Evolutionary conservation across 1,140 invertebrate species (phyloP), one percentile per base, ranked within the genome.

Genomic region (Choristoneura fumiferana): DNA sequence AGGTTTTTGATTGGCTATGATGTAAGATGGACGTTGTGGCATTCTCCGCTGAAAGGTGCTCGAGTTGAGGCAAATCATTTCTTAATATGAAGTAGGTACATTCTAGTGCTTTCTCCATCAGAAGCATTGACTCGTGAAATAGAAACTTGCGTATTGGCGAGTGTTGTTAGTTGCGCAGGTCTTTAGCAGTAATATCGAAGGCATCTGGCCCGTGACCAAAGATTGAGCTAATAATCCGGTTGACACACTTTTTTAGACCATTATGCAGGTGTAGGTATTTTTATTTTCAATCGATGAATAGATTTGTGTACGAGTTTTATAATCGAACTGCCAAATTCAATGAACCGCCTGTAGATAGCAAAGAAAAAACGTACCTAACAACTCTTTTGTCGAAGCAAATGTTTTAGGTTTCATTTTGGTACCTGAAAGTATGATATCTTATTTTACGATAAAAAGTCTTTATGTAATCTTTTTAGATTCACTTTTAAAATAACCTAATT

Each of bases 81-180:
- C 36, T 57, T 52, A 58, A 36, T 52, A 22, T 38, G n/a, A n/a
- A n/a, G n/a, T n/a, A n/a, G n/a, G n/a, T 37, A 37, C 34, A 53
- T 39, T 57, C 57, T 36, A 52, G 43, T 63, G 63, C 75, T 79
- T 72, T 80, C 73, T 76, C 76, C 65, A 59, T 67, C 63, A 63
- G 59, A 78, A 57, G 34, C 73, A 76, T 65, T 71, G 64, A 77
- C 15, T 73, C 77, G 80, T 83, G 78, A 83, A 84, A 85, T 80
- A 64, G 66, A 66, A 80, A 76, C 76, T 82, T 81, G 78, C 79
- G 72, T 79, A 76, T 65, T 63, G 54, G 60, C 37, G 34, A 29
- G 22, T 29, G 22, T 29, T n/a, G 40, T 17, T 8, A 14, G n/a
- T 49, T 49, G 43, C 43, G 43, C 43, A 49, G 43, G 43, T 29